A percentile compares a stretch with the other conserved stretches of the same genome.
Conservation (phyloP, 2,797 vertebrate genomes). For the Atherinosoma microstoma region DNA sequence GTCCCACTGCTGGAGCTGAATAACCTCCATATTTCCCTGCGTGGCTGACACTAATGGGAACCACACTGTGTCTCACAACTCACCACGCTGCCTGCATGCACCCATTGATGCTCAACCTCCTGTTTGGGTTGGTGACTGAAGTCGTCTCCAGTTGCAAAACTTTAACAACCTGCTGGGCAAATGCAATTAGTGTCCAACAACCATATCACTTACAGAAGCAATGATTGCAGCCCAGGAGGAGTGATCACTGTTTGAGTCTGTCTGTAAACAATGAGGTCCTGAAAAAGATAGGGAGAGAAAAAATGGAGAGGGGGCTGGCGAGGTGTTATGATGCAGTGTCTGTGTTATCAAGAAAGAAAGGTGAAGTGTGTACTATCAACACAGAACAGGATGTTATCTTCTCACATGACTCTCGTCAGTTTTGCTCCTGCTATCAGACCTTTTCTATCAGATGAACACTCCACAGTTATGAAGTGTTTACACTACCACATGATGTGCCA, state of each 20-base stretch:
- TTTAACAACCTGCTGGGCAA: conserved; percentile 77
- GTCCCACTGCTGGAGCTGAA: conserved; percentile 61
- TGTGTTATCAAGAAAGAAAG: conserved; percentile 52
- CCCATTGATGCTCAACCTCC: conserved; percentile 57
- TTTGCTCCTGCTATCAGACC: conserved; percentile 42
- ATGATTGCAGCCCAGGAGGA: conserved; percentile 43
- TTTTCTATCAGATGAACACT: conserved; percentile 51
- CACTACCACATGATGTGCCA: conserved; percentile 43
- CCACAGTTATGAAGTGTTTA: conserved; percentile 44
- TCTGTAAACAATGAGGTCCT: conserved; percentile 53
- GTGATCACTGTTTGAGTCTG: conserved; percentile 16
- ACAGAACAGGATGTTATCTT: conserved; percentile 50
- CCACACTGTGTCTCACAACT: conserved; percentile 63
- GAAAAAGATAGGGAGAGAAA: conserved; percentile 7
- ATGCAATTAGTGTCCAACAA: conserved; percentile 78
- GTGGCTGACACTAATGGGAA: conserved; percentile 78
- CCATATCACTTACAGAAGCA: conserved; percentile 71
- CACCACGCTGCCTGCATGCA: conserved; percentile 27
- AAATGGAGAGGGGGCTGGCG: not conserved
- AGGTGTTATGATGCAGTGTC: conserved; percentile 37
- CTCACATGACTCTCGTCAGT: conserved; percentile 35
- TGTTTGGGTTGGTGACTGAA: conserved; percentile 66
- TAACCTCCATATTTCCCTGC: conserved; percentile 73
- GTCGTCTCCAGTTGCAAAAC: conserved; percentile 74
- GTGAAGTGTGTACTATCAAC: conserved; percentile 45